Base-by-base conservation (phyloP, 2,888 invertebrate species). In the Bombylius discolor region DNA sequence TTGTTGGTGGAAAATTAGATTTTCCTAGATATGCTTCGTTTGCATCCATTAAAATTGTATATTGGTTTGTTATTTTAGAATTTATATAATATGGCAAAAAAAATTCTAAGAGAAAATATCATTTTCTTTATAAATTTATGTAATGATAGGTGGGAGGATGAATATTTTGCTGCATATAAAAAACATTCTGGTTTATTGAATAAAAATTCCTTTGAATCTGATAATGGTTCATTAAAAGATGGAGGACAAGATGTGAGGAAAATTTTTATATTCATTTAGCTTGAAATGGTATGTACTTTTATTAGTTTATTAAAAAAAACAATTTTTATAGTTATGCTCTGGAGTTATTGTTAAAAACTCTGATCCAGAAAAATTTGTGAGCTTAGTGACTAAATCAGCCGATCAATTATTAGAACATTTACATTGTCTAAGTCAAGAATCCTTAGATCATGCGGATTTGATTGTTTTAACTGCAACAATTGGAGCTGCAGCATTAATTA, bases 11-110 rank as follows among this genome's bases (percentile, higher is more conserved):
- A 0, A 79, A 84, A 62, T 71, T 89, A 52, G 89, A 89, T 70
- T 89, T 89, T 70, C 90, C 90, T 0, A 79, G 88, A 53, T 87
- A 84, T 67, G 89, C 88, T 8, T 89, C 89, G 1, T 89, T 89
- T 76, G 89, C 89, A 3, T 82, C 89, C 1, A 84, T 87, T 23
- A 90, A 90, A 75, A 79, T 89, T 62, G 87, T 89, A 0, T 71
- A 83, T n/a, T 90, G 89, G 90, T 71, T 63, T 57, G 58, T n/a
- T 6, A 49, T 34, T 23, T 23, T 12, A 36, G 14, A 33, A 51
- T 12, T 34, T 33, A 36, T 34, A 42, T 11, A 44, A 47, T 31
- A n/a, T n/a, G n/a, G n/a, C n/a, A n/a, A n/a, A n/a, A n/a, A n/a
- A n/a, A n/a, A n/a, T n/a, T n/a, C n/a, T n/a, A n/a, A n/a, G n/a